Percentiles rank a stretch among this genome's conserved stretches.
Conservation (phyloP, 2,113 vertebrate species). For the Brachypodius melanocephalos region DNA sequence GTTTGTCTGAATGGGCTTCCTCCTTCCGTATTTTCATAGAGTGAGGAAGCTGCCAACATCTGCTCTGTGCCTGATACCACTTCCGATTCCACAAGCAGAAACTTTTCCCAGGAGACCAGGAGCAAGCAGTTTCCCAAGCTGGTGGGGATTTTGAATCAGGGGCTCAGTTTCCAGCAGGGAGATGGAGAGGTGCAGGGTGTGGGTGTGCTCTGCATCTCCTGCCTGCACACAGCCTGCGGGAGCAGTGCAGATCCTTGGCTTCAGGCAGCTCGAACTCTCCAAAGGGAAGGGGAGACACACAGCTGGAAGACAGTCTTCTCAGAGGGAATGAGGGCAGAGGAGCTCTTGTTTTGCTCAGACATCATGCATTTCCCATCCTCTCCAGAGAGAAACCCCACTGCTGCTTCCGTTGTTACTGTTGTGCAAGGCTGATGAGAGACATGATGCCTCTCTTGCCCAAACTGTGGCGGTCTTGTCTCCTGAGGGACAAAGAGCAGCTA, state of each 20-base stretch:
- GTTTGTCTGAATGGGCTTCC: slow-evolving; percentile 23
- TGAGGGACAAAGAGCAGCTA: neutral
- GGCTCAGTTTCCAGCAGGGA: neutral
- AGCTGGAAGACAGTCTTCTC: neutral
- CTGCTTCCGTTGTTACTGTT: neutral
- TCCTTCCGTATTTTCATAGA: slow-evolving; percentile 34
- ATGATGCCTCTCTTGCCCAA: neutral
- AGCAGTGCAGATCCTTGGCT: neutral
- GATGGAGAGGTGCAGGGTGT: neutral
- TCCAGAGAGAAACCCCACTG: neutral
- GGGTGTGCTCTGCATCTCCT: neutral
- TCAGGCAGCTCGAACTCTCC: neutral
- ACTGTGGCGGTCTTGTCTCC: neutral
- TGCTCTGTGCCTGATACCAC: neutral
- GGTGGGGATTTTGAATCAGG: neutral
- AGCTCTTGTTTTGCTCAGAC: neutral
- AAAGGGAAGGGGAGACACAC: neutral
- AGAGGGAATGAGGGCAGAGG: neutral
- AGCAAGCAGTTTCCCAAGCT: neutral
- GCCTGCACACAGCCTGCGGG: fast-evolving
- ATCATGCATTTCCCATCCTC: neutral
- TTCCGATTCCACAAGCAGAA: neutral
- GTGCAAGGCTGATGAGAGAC: neutral
- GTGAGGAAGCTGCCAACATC: neutral
- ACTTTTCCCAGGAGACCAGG: neutral